phyloP scores from a whole-genome alignment of 2,113 vertebrate genomes.

The Tiliqua scincoides region DNA sequence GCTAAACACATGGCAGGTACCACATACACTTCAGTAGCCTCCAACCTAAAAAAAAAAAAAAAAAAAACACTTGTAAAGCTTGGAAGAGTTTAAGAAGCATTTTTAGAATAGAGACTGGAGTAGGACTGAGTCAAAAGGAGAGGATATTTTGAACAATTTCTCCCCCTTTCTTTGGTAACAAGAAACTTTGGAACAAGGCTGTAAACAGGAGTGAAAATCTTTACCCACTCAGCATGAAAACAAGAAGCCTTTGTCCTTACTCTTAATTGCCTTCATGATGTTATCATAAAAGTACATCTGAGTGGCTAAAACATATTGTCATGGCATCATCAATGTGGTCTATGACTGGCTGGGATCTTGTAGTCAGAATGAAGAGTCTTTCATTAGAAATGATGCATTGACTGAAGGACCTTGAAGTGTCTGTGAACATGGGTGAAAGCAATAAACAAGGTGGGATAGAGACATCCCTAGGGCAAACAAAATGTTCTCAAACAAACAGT shows the following conservation, averaged over 20 bases:
- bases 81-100: background rate
- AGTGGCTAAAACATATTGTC: background rate
- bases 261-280: background rate
- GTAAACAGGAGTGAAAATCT: background rate
- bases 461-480: background rate
- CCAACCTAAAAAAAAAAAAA: too few relatives aligned
- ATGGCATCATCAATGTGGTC: background rate
- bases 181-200: too few relatives aligned
- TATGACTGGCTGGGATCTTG: background rate
- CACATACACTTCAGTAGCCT: background rate
- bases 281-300: too few relatives aligned
- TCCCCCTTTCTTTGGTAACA: background rate
- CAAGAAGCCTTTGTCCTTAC: background rate
- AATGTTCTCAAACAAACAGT: too few relatives aligned
- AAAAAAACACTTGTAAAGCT: background rate
- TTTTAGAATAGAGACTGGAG: background rate
- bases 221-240: background rate
- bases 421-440: background rate
- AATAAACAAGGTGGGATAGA: background rate
- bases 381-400: too few relatives aligned
- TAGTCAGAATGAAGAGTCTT: background rate
- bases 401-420: background rate
- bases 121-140: background rate
- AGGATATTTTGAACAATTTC: background rate
- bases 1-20: background rate